phyloP scores from a whole-genome alignment of 2,797 vertebrate genomes.

The Hipposideros larvatus region DNA sequence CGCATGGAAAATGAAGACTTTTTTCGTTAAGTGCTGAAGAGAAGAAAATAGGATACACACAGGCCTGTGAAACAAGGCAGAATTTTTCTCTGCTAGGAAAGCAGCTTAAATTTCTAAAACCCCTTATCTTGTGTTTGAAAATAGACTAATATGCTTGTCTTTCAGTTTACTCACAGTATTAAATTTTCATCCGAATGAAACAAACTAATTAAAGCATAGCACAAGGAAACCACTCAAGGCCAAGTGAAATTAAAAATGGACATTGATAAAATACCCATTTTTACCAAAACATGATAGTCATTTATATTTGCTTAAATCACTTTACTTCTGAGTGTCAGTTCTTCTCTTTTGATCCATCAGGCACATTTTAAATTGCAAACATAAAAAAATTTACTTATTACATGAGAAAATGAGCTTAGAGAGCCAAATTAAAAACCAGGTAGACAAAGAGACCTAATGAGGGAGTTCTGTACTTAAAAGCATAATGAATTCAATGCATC shows the following conservation, averaged over 20 bases:
- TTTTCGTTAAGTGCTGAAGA: neutral
- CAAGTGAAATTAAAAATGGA: conserved; percentile 2
- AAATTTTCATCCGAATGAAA: neutral
- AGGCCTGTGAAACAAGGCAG: neutral
- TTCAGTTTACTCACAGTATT: neutral
- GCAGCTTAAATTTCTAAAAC: neutral
- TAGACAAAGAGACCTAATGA: neutral
- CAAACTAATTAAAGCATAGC: neutral
- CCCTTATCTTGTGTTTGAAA: conserved; percentile 3
- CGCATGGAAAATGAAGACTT: conserved; percentile 43
- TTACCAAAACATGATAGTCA: neutral
- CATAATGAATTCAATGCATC: neutral
- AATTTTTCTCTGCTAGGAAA: conserved; percentile 42
- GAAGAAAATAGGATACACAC: neutral
- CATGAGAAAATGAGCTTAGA: neutral
- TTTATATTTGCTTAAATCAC: neutral
- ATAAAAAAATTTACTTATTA: conserved; percentile 14
- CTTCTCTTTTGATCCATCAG: conserved; percentile 35
- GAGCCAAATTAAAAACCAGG: neutral
- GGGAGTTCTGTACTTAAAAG: neutral
- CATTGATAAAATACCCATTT: neutral
- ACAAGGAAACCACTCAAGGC: neutral
- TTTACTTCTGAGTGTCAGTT: neutral
- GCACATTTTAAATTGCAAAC: conserved; percentile 19
- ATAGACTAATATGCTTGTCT: neutral